A percentile compares a stretch with the other conserved stretches of the same genome.
These are phyloP conservation scores for Spilarctia lutea DNA, from an alignment of 2,888 invertebrate genomes.

Conservation along the genomic window DNA sequence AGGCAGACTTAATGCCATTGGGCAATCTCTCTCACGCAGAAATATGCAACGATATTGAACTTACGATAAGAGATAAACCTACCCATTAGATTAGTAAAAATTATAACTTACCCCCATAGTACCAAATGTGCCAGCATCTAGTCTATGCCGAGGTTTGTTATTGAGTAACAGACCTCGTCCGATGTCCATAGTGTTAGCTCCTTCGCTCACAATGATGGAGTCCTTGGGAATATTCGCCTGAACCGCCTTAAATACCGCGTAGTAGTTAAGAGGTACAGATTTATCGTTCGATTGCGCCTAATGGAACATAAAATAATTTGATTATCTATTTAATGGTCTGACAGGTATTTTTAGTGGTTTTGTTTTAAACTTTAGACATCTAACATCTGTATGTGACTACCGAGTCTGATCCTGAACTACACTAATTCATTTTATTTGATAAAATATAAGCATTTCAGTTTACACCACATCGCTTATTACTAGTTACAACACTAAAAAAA, in stretches of 20 bases:
- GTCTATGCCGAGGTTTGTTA: constrained; percentile 92
- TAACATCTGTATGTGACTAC: too few species aligned
- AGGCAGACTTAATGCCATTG: too few species aligned
- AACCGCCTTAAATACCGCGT: constrained; percentile 95
- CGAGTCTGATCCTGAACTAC: too few species aligned
- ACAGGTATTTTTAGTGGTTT: background rate
- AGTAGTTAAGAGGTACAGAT: constrained; percentile 95
- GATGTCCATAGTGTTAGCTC: constrained; percentile 99
- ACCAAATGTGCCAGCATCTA: constrained; percentile 98
- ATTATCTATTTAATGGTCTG: background rate
- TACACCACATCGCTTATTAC: too few species aligned
- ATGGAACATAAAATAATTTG: background rate
- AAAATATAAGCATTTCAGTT: too few species aligned
- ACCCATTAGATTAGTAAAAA: background rate
- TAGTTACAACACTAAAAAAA: too few species aligned
- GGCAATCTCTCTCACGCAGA: too few species aligned
- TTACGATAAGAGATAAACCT: too few species aligned
- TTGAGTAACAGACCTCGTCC: constrained; percentile 96
- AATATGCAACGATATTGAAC: too few species aligned
- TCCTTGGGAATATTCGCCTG: constrained; percentile 92
- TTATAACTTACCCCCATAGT: constrained; percentile 94
- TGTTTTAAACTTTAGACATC: too few species aligned
- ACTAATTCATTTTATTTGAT: too few species aligned
- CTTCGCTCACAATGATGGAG: constrained; percentile 97
- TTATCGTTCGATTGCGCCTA: constrained; percentile 88